A percentile compares a stretch with the other conserved stretches of the same genome.
Conservation (phyloP, 1,140 invertebrate genomes). For the Diabrotica undecimpunctata region DNA sequence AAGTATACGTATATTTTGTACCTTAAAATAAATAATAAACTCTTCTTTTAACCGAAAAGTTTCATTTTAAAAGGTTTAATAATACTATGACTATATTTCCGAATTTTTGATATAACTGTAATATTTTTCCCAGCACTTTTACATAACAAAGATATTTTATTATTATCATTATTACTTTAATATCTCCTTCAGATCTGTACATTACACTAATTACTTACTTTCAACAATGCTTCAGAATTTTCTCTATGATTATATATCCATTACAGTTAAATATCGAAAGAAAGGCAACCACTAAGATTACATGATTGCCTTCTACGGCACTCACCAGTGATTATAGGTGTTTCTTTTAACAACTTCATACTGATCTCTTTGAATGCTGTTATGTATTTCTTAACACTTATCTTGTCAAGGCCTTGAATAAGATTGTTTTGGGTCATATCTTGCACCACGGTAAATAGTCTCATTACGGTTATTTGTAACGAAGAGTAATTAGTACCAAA, state of each 20-base stretch:
- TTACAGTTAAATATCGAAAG: conserved; percentile 10
- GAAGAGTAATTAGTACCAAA: no score
- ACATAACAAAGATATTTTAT: no score
- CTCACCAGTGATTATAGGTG: conserved; percentile 14
- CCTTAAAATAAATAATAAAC: no score
- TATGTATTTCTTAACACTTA: neutral
- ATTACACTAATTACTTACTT: neutral
- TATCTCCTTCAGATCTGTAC: neutral
- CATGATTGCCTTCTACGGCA: neutral
- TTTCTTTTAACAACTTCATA: conserved; percentile 7
- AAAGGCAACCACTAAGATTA: neutral
- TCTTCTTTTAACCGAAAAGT: no score
- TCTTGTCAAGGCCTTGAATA: neutral
- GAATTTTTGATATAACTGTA: no score
- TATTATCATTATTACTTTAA: no score
- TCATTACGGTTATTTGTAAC: no score
- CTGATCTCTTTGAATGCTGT: neutral
- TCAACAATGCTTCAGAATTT: neutral
- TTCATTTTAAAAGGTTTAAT: no score
- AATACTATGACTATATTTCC: no score
- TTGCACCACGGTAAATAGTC: no score
- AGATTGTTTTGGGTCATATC: neutral
- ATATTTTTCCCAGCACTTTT: no score
- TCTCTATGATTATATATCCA: conserved; percentile 9
- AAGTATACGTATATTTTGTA: no score